phyloP scores from a whole-genome alignment of 2,113 vertebrate species.

The Podarcis muralis region DNA sequence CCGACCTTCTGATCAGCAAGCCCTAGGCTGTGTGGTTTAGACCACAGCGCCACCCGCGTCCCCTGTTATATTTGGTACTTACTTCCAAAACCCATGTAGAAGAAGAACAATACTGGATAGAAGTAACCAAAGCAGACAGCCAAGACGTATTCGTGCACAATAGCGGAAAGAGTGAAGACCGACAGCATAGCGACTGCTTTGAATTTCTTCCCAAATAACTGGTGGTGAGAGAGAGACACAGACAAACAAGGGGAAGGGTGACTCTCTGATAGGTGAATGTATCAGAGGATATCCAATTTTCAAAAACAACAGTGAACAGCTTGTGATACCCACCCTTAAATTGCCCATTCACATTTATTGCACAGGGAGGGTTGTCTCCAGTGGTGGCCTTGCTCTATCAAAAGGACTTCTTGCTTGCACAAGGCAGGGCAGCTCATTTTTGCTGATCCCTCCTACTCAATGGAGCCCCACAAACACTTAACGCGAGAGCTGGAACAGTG shows the following conservation, averaged over 20 bases:
- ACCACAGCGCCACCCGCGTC: no score
- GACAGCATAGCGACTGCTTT: slow-evolving; percentile 87
- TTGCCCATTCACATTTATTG: no score
- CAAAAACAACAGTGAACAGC: background rate
- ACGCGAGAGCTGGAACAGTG: no score
- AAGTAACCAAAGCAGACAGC: slow-evolving; percentile 91
- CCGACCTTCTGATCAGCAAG: no score
- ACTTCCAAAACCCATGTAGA: slow-evolving; percentile 92
- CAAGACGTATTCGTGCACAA: slow-evolving; percentile 91
- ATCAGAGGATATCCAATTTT: background rate
- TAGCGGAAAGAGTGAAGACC: slow-evolving; percentile 89
- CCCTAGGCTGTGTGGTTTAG: no score
- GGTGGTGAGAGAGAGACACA: background rate
- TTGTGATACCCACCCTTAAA: background rate
- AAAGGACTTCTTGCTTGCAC: no score
- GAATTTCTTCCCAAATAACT: slow-evolving; percentile 91
- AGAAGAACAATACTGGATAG: slow-evolving; percentile 93
- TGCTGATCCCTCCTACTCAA: no score
- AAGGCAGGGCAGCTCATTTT: no score
- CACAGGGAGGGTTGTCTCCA: no score
- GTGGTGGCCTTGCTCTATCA: no score
- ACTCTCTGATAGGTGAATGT: background rate
- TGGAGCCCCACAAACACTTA: no score
- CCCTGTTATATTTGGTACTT: slow-evolving; percentile 67
- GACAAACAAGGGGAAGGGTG: background rate